phyloP scores from a whole-genome alignment of 2,113 vertebrate genomes.

The Oryzias javanicus region DNA sequence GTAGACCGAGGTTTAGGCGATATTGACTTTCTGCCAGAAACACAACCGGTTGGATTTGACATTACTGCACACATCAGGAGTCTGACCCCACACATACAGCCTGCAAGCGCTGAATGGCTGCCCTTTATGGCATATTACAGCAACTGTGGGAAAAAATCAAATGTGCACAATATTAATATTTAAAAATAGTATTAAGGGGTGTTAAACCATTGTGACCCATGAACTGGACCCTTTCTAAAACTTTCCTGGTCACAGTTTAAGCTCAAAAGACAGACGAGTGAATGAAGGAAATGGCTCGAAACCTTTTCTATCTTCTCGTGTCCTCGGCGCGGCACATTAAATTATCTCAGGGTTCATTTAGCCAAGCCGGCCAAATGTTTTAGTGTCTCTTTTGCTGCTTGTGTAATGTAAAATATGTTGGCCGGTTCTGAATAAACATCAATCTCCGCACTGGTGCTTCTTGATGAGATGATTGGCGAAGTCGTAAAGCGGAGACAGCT shows the following conservation, averaged over 20 bases:
- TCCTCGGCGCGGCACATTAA: slow-evolving; percentile 58
- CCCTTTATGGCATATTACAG: slow-evolving; percentile 69
- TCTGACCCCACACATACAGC: slow-evolving; percentile 34
- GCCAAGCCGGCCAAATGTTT: slow-evolving; percentile 64
- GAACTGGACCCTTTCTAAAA: slow-evolving; percentile 61
- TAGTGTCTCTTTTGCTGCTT: slow-evolving; percentile 67
- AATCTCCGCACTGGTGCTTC: slow-evolving; percentile 62
- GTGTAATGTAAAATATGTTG: slow-evolving; percentile 76
- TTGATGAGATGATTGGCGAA: slow-evolving; percentile 71
- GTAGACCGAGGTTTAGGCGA: slow-evolving; percentile 18
- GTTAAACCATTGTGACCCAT: slow-evolving; percentile 55
- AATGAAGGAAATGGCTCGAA: slow-evolving; percentile 56
- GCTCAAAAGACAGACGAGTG: slow-evolving; percentile 60
- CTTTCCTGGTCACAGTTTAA: slow-evolving; percentile 57
- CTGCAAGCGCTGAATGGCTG: slow-evolving; percentile 52
- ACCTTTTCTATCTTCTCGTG: slow-evolving; percentile 37
- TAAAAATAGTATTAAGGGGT: slow-evolving; percentile 62
- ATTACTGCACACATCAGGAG: slow-evolving; percentile 39
- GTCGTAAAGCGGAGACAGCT: slow-evolving; percentile 73
- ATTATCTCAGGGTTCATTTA: slow-evolving; percentile 58
- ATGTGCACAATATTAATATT: slow-evolving; percentile 63
- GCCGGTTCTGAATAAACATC: slow-evolving; percentile 78
- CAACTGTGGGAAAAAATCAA: slow-evolving; percentile 64
- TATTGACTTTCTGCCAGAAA: slow-evolving; percentile 27
- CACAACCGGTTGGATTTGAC: slow-evolving; percentile 33